A percentile compares a stretch with the other conserved stretches of the same genome.
phyloP scores from a whole-genome alignment of 2,888 invertebrate genomes.

The Tipula unca region DNA sequence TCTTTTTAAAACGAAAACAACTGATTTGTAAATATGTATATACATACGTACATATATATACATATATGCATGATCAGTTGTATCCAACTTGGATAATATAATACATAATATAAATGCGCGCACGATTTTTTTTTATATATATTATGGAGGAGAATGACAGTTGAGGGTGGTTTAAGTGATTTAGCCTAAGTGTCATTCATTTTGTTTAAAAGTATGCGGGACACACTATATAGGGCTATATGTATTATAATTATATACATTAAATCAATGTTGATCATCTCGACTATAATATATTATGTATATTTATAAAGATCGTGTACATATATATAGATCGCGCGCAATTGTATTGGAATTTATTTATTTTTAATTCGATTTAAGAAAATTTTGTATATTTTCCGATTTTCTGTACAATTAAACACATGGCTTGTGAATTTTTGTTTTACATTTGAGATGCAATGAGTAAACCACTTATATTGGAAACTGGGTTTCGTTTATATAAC shows the following conservation, averaged over 20 bases:
- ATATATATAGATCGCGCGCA: background rate
- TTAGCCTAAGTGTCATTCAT: background rate
- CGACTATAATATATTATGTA: background rate
- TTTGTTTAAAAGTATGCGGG: background rate
- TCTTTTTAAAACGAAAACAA: background rate
- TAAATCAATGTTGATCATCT: background rate
- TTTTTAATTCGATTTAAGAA: background rate
- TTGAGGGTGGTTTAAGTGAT: background rate
- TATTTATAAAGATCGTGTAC: background rate
- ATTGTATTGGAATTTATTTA: background rate
- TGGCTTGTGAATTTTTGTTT: background rate
- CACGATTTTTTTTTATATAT: background rate
- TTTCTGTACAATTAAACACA: background rate
- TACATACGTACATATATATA: no score
- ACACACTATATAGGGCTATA: background rate
- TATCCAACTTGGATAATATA: background rate
- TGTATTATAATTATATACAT: background rate
- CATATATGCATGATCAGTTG: background rate
- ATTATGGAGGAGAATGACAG: background rate
- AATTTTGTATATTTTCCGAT: background rate
- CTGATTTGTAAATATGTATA: background rate
- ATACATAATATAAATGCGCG: background rate
- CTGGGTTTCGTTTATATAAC: background rate
- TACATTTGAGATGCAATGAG: background rate
- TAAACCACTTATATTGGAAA: background rate